Percentiles rank a stretch among this genome's conserved stretches.
These are phyloP conservation scores for Eristalis pertinax DNA, from an alignment of 2,888 invertebrate species.

Conservation along the genomic window DNA sequence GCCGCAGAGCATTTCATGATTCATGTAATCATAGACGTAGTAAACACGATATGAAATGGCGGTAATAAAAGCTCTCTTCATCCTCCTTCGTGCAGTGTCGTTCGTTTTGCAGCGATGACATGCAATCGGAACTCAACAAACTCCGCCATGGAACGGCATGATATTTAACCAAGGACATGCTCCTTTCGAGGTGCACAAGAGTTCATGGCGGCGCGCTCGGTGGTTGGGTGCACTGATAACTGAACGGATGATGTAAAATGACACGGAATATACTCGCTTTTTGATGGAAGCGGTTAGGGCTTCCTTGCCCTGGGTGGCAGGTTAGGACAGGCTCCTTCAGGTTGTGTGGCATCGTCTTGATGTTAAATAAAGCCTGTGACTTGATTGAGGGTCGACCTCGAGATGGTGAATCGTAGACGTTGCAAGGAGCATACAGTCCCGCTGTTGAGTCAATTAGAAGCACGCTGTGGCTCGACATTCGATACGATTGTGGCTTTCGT, in stretches of 20 bases:
- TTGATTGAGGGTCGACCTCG: background rate
- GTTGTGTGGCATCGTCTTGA: background rate
- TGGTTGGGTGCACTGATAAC: background rate
- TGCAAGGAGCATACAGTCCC: background rate
- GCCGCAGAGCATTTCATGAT: slow-evolving; percentile 7
- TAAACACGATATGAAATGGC: slow-evolving; percentile 30
- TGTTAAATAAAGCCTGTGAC: background rate
- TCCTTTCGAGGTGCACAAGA: background rate
- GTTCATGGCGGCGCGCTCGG: background rate
- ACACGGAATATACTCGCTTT: background rate
- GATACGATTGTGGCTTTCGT: background rate
- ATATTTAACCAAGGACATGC: background rate
- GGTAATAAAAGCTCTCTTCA: slow-evolving; percentile 12
- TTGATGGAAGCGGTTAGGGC: background rate
- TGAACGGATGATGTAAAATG: background rate
- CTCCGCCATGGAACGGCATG: background rate
- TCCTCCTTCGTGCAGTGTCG: slow-evolving; percentile 15
- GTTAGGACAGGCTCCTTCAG: background rate
- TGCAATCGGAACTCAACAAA: slow-evolving; percentile 7
- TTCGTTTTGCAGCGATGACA: slow-evolving; percentile 17
- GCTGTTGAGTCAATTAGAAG: background rate
- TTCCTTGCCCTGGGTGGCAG: background rate
- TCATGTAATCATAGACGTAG: slow-evolving; percentile 34
- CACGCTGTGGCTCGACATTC: background rate
- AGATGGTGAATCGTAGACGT: background rate